These are phyloP conservation scores for Psettodes erumei DNA, from an alignment of 2,113 vertebrate genomes.

Conservation along the genomic window DNA sequence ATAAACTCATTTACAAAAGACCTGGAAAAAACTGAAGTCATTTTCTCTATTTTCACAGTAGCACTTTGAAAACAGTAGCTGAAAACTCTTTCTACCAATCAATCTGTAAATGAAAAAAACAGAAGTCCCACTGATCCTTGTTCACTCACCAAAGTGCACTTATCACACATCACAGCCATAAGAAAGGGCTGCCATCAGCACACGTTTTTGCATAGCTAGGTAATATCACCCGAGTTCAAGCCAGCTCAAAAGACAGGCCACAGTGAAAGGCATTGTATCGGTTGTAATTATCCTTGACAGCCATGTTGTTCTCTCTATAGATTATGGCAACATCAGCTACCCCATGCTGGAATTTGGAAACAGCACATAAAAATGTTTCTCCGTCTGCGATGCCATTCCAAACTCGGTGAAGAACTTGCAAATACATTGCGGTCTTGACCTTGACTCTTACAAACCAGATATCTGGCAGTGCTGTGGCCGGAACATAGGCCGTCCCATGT, in stretches of 20 bases:
- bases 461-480: not conserved
- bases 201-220: constrained; percentile 56
- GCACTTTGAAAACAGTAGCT: constrained; percentile 46
- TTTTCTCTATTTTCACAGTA: constrained; percentile 51
- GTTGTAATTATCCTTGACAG: not conserved
- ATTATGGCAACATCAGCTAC: not conserved
- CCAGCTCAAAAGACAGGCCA: constrained; percentile 1
- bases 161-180: constrained; percentile 18
- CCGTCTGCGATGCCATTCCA: not conserved
- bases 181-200: constrained; percentile 9
- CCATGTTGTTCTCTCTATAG: not conserved
- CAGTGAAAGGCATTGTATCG: constrained; percentile 19
- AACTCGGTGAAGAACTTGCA: not conserved
- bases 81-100: constrained; percentile 26
- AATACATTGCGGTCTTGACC: not conserved
- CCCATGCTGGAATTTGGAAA: not conserved
- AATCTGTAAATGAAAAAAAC: not conserved
- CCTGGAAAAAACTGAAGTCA: constrained; percentile 36
- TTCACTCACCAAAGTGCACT: constrained; percentile 32
- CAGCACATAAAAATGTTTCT: not conserved
- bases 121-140: not conserved
- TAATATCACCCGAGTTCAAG: not conserved
- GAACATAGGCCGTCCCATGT: not conserved
- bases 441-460: not conserved
- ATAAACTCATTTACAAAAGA: constrained; percentile 42